Conservation (phyloP, 2,113 vertebrate species). For the Girardinichthys multiradiatus region DNA sequence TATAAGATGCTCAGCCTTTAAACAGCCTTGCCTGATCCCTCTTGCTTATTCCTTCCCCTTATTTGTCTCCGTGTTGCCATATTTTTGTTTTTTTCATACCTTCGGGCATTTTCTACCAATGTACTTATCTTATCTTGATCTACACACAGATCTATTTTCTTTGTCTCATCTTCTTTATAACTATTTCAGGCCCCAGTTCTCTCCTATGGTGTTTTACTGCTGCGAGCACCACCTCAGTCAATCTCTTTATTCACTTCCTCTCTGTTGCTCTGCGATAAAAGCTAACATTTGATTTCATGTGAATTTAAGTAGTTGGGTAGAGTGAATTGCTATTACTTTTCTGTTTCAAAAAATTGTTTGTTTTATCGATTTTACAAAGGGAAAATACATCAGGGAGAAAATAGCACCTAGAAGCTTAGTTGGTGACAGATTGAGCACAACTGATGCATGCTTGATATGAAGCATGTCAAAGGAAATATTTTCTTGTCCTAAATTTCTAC, state of each 20-base stretch:
- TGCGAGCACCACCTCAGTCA: constrained; percentile 15
- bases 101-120: constrained; percentile 34
- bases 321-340: constrained; percentile 53
- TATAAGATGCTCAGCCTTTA: constrained; percentile 66
- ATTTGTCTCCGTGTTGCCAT: constrained; percentile 27
- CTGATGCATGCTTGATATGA: constrained; percentile 57
- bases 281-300: constrained; percentile 35
- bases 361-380: constrained; percentile 45
- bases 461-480: constrained; percentile 38
- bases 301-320: constrained; percentile 38
- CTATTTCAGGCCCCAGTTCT: constrained; percentile 9
- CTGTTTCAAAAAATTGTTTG: constrained; percentile 31
- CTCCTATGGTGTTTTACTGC: constrained; percentile 9
- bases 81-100: constrained; percentile 27
- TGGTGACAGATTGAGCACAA: constrained; percentile 65
- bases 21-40: constrained; percentile 20
- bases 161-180: constrained; percentile 16
- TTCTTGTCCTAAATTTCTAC: constrained; percentile 30
- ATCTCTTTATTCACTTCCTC: not conserved
- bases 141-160: constrained; percentile 21
- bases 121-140: constrained; percentile 50
- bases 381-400: constrained; percentile 37
- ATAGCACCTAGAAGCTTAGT: constrained; percentile 35
- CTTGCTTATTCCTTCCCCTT: constrained; percentile 21
- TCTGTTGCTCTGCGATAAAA: constrained; percentile 20